These are phyloP conservation scores for Axea sp. DNA, from an alignment of 2,888 invertebrate genomes.

Conservation along the genomic window DNA sequence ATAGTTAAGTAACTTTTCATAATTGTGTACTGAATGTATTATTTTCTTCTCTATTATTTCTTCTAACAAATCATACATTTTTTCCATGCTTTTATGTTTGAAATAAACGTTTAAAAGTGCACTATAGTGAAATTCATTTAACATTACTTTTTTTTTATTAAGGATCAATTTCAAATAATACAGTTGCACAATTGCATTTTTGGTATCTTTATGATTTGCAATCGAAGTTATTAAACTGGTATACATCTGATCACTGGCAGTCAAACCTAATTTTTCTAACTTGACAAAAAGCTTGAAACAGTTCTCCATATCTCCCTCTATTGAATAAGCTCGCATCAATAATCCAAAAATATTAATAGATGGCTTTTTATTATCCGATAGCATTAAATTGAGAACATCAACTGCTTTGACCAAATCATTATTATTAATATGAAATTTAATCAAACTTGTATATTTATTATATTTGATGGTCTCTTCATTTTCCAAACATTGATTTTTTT, in stretches of 20 bases:
- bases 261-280: conserved; percentile 88
- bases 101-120: conserved; percentile 96
- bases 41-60: conserved; percentile 88
- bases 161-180: conserved; percentile 84
- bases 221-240: conserved; percentile 94
- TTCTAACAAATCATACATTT: conserved; percentile 90
- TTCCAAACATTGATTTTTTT: no score
- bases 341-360: conserved; percentile 89
- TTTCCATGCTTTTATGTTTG: conserved; percentile 87
- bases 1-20: no score
- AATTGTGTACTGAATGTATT: no score
- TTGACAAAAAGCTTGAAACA: conserved; percentile 91
- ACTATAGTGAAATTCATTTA: conserved; percentile 90
- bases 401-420: conserved; percentile 89
- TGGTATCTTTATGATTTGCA: conserved; percentile 86
- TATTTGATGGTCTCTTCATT: no score
- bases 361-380: conserved; percentile 89
- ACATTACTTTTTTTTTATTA: conserved; percentile 84
- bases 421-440: no score
- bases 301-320: conserved; percentile 90
- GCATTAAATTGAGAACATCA: conserved; percentile 88
- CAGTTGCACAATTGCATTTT: conserved; percentile 86
- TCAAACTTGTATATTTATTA: no score
- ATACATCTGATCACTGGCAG: conserved; percentile 86
- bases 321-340: conserved; percentile 90